Evolutionary conservation across 2,888 invertebrate species (phyloP), one percentile per base, ranked within the genome.

Genomic region (Nematopogon swammerdamellus): DNA sequence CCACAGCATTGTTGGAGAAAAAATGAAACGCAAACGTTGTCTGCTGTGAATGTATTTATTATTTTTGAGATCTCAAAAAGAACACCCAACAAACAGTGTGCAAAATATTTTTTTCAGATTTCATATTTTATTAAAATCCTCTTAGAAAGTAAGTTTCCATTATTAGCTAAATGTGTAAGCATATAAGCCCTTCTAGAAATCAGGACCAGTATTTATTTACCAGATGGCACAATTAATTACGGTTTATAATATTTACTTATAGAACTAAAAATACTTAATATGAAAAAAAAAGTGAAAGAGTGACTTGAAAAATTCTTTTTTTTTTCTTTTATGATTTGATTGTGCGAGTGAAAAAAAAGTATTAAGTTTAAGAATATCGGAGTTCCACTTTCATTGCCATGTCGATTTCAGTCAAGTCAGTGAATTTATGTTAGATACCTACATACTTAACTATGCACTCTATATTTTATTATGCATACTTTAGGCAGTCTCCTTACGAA

Each of bases 51-150:
- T 50, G 44, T 52, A 52, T 52, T 68, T 73, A 63, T 72, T 75
- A 72, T 77, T 79, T 75, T 74, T 75, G 79, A 77, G 77, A 80
- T 79, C 77, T 72, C 79, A 79, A 80, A 79, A 79, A 51, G 45
- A 53, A 80, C 76, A 75, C 76, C 3, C 14, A 36, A 70, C 72
- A 71, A 73, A 77, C 72, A 73, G 69, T 60, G 73, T 73, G 74
- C 70, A 70, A 62, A 61, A 59, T 58, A 16, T 60, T 55, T 57
- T 56, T 56, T 61, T 56, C 52, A 58, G 57, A 56, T 54, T 58
- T 58, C 54, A 58, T 57, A 56, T 51, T 56, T 52, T 56, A 52
- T 57, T 48, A 18, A 19, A 19, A 45, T 36, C 4, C 25, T 25
- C 8, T 6, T 25, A 25, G 8, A 14, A 36, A 8, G 11, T 14